phyloP scores from a whole-genome alignment of 2,888 invertebrate species.

The Aradus depressus region DNA sequence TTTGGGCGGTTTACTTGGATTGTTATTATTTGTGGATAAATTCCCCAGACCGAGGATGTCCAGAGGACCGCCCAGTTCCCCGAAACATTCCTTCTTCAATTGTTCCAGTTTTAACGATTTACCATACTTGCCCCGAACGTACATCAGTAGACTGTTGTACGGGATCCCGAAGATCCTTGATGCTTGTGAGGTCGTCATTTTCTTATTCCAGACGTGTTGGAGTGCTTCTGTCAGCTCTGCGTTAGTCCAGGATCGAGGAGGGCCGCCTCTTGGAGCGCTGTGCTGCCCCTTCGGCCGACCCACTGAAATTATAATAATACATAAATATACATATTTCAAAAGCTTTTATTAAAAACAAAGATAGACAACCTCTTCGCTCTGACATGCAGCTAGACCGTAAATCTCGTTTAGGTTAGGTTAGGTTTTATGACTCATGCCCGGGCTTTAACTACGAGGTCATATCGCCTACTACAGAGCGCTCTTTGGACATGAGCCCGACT shows the following conservation, averaged over 20 bases:
- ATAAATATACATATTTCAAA: too few species aligned
- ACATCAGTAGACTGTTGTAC: constrained; percentile 86
- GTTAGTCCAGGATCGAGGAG: constrained; percentile 85
- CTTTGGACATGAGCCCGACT: too few species aligned
- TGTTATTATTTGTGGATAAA: constrained; percentile 41
- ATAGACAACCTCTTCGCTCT: too few species aligned
- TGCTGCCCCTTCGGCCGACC: constrained; percentile 83
- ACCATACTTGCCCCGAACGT: constrained; percentile 86
- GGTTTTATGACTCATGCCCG: too few species aligned
- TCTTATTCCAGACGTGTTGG: constrained; percentile 90
- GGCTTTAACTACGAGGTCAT: too few species aligned
- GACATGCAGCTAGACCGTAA: too few species aligned
- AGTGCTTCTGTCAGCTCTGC: constrained; percentile 81
- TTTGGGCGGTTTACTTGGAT: constrained; percentile 27
- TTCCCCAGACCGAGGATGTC: constrained; percentile 56
- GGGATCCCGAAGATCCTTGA: constrained; percentile 84
- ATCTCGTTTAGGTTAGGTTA: too few species aligned
- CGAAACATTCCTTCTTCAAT: constrained; percentile 76
- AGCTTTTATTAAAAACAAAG: too few species aligned
- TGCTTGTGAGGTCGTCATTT: constrained; percentile 87
- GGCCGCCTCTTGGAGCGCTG: constrained; percentile 80
- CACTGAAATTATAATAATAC: constrained; percentile 42
- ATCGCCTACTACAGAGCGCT: too few species aligned
- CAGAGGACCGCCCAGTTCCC: constrained; percentile 52
- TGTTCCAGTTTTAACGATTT: constrained; percentile 81